phyloP scores from a whole-genome alignment of 2,113 vertebrate species.

The Strix aluco region DNA sequence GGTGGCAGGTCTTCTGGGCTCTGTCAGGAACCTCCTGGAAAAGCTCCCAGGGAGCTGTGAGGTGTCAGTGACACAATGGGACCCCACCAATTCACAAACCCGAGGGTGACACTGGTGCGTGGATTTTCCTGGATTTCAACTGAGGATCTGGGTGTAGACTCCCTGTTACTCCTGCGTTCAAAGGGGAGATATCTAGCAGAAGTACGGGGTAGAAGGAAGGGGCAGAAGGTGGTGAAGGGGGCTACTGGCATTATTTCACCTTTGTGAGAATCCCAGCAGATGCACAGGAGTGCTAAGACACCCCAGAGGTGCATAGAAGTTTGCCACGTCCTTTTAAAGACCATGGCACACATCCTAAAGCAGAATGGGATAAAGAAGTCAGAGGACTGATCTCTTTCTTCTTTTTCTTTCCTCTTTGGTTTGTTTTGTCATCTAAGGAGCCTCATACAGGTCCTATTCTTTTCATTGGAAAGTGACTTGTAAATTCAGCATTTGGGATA shows the following conservation, averaged over 20 bases:
- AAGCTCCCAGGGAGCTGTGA: neutral
- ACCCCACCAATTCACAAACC: accelerated
- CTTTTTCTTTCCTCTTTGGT: neutral
- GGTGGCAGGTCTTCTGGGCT: neutral
- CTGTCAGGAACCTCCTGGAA: neutral
- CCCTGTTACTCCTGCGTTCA: neutral
- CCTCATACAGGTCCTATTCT: neutral
- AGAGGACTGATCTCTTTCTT: neutral
- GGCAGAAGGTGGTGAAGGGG: neutral
- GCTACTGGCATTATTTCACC: neutral
- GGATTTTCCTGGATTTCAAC: neutral
- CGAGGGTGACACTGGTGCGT: accelerated
- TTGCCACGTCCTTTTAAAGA: neutral
- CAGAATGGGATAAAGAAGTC: neutral
- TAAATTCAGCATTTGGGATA: neutral
- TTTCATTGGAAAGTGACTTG: neutral
- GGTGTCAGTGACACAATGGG: neutral
- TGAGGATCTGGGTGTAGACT: neutral
- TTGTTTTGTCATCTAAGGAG: neutral
- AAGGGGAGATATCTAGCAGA: neutral
- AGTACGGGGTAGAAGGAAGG: neutral
- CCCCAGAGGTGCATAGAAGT: neutral
- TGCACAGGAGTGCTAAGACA: neutral
- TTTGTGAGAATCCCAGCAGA: neutral
- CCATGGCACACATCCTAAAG: neutral